Conservation (phyloP, 2,113 vertebrate genomes). For the Tragelaphus scriptus region DNA sequence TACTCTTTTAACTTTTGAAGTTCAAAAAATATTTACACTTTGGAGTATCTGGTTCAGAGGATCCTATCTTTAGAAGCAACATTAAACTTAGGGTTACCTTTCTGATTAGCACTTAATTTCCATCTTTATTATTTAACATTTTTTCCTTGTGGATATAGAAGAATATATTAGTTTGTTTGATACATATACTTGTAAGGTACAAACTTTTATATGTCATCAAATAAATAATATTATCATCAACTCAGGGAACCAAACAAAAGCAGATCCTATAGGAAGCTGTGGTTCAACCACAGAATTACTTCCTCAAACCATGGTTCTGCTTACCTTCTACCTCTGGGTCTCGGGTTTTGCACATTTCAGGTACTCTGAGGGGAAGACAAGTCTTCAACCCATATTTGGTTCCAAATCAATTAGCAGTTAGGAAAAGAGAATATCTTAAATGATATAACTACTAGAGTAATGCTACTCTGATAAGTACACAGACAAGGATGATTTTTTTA, state of each 20-base stretch:
- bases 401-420: not conserved
- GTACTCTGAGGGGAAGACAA: not conserved
- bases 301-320: not conserved
- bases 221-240: not conserved
- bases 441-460: not conserved
- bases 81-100: not conserved
- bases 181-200: not conserved
- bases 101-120: conserved; percentile 15
- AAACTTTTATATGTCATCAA: not conserved
- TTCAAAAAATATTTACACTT: not conserved
- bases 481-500: not conserved
- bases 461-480: not conserved
- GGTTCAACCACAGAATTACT: not conserved
- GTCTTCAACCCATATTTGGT: not conserved
- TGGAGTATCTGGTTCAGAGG: not conserved
- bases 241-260: not conserved
- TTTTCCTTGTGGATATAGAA: not conserved
- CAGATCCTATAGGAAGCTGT: not conserved
- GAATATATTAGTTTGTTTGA: not conserved
- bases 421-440: not conserved
- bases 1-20: not conserved
- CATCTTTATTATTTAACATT: not conserved
- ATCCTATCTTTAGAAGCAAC: not conserved
- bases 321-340: not conserved
- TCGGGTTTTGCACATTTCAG: not conserved